These are phyloP conservation scores for Microplitis deprimator DNA, from an alignment of 2,888 invertebrate species.

Conservation along the genomic window DNA sequence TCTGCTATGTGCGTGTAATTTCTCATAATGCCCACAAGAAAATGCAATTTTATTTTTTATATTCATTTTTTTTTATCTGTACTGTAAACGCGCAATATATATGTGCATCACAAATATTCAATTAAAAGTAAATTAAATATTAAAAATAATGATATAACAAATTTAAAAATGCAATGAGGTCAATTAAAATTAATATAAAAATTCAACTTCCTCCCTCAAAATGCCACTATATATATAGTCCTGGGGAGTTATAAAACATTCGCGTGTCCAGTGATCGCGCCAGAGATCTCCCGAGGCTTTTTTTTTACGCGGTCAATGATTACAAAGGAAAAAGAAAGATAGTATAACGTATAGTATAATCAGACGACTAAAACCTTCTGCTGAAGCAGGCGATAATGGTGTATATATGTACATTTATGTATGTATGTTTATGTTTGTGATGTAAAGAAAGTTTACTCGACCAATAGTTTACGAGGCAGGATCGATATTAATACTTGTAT, in stretches of 20 bases:
- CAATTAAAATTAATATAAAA: constrained; percentile 39
- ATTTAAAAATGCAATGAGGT: constrained; percentile 38
- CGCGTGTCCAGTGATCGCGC: constrained; percentile 34
- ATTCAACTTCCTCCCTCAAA: constrained; percentile 21
- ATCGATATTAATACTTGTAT: constrained; percentile 27
- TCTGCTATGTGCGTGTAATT: neutral
- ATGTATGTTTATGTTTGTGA: neutral
- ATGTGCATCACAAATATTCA: constrained; percentile 9
- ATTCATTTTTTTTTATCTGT: neutral
- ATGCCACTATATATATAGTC: constrained; percentile 8
- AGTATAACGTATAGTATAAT: constrained; percentile 16
- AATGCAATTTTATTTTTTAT: neutral
- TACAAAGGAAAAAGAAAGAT: constrained; percentile 10
- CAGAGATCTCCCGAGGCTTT: constrained; percentile 36
- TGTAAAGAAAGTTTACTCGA: neutral
- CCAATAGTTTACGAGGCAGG: constrained; percentile 3
- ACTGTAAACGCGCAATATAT: no score
- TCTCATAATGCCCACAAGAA: neutral
- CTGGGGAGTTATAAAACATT: constrained; percentile 13
- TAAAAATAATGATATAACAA: neutral
- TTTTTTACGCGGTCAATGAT: constrained; percentile 35
- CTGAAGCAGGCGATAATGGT: neutral
- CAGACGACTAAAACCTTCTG: neutral
- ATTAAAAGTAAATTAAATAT: constrained; percentile 17
- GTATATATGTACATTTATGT: neutral